Base-by-base conservation (phyloP, 2,888 invertebrate genomes). In the Mamestra brassicae region DNA sequence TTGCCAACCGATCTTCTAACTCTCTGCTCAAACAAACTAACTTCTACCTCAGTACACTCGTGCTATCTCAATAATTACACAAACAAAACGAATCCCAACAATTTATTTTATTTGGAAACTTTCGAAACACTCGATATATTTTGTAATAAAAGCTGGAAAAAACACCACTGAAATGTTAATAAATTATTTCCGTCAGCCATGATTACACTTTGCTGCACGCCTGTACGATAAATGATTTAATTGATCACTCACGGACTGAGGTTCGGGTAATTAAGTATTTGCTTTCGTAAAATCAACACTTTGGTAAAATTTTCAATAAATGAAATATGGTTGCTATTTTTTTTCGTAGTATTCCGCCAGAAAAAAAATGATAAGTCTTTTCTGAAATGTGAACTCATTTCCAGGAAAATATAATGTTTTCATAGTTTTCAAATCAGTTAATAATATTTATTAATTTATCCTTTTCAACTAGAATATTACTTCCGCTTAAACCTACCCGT, bases 181-280 rank as follows among this genome's bases (percentile, higher is more conserved):
- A 13, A 17, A 26, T 71, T 26, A 71, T 57, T 72, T 47, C 26
- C 45, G 13, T n/a, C 4, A 17, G 4, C 0, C 26, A 38, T 72
- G 17, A 34, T 1, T 58, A 13, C 57, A 50, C 50, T 58, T 71
- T 13, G 17, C 47, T 50, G 47, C n/a, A 45, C 11, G 34, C 26
- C 34, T 36, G n/a, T 36, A 36, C 8, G n/a, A 50, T 38, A 57
- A 26, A 71, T 58, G 26, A 58, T 58, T 72, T 50, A 58, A 47
- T 71, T 71, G 13, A 38, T 17, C 10, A n/a, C 17, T 34, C 4
- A 6, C 34, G 6, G n/a, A 58, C 15, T 72, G 17, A 17, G 17
- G 57, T 58, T 42, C 38, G n/a, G 17, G 10, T 71, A 47, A n/a
- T 55, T 15, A 57, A 11, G 10, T 13, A 10, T 26, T 38, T 47